Evolutionary conservation across 2,797 vertebrate species (phyloP).

Genomic region (Periophthalmus magnuspinnatus): DNA sequence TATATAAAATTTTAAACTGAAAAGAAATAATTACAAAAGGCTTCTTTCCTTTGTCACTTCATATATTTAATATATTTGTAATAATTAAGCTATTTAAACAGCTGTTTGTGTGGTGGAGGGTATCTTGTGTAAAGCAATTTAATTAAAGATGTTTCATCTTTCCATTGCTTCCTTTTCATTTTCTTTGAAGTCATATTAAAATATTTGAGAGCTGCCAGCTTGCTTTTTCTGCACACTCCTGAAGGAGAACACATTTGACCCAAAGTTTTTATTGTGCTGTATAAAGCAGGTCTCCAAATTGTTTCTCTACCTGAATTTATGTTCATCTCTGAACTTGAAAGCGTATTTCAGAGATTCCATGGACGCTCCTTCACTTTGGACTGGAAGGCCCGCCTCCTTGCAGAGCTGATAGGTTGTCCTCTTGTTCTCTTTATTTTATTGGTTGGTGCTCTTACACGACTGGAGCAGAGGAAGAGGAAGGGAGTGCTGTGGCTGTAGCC

Average conservation of each 20-base stretch:
- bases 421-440: constrained; percentile 6
- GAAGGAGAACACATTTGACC: background rate
- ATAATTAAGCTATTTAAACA: background rate
- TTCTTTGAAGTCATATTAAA: background rate
- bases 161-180: background rate
- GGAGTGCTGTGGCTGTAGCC: background rate
- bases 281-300: no score
- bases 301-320: no score
- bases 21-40: background rate
- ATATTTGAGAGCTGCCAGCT: background rate
- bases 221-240: background rate
- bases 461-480: constrained; percentile 1
- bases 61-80: background rate
- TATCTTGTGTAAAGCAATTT: background rate
- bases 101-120: background rate
- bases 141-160: background rate
- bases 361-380: background rate
- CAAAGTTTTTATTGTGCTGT: no score
- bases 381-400: constrained; percentile 16
- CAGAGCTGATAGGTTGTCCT: constrained; percentile 20
- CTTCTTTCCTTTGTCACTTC: background rate
- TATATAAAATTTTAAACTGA: background rate
- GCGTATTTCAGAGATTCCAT: background rate
- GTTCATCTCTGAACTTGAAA: no score
- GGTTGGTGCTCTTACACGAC: background rate